phyloP scores from a whole-genome alignment of 2,113 vertebrate species.

The Nothobranchius kuhntae region DNA sequence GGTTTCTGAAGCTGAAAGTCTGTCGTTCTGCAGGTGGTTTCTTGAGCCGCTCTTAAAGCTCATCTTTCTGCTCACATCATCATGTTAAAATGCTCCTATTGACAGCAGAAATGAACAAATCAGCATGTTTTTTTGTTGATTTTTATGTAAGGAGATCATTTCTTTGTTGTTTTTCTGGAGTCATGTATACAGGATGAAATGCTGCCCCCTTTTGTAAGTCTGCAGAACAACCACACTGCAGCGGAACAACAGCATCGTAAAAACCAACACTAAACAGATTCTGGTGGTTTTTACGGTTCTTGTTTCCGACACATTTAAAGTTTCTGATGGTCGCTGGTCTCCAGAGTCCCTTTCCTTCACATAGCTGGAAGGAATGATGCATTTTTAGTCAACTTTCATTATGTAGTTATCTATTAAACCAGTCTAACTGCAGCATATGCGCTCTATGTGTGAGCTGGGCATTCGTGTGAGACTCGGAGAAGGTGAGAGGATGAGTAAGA shows the following conservation, averaged over 20 bases:
- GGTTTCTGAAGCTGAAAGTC: too few species aligned
- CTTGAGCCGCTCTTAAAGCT: too few species aligned
- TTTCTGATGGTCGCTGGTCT: neutral
- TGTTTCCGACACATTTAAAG: neutral
- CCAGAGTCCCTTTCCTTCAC: neutral
- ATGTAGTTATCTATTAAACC: conserved; percentile 9
- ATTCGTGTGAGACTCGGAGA: conserved; percentile 18
- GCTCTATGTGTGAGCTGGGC: conserved; percentile 17
- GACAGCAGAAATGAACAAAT: neutral
- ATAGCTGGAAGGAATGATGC: too few species aligned
- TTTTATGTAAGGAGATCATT: neutral
- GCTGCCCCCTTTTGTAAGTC: too few species aligned
- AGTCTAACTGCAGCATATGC: neutral
- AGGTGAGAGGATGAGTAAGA: conserved; percentile 65
- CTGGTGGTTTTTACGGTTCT: neutral
- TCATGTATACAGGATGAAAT: too few species aligned
- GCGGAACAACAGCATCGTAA: neutral
- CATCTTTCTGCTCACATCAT: too few species aligned
- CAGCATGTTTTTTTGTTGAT: neutral
- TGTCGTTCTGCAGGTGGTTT: too few species aligned
- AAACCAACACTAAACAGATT: neutral
- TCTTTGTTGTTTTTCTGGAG: too few species aligned
- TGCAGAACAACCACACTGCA: too few species aligned
- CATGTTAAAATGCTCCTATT: too few species aligned
- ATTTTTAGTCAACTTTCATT: neutral